Evolutionary conservation across 2,113 vertebrate species (phyloP), one percentile per base, ranked within the genome.

Genomic region (Callocephalon fimbriatum): DNA sequence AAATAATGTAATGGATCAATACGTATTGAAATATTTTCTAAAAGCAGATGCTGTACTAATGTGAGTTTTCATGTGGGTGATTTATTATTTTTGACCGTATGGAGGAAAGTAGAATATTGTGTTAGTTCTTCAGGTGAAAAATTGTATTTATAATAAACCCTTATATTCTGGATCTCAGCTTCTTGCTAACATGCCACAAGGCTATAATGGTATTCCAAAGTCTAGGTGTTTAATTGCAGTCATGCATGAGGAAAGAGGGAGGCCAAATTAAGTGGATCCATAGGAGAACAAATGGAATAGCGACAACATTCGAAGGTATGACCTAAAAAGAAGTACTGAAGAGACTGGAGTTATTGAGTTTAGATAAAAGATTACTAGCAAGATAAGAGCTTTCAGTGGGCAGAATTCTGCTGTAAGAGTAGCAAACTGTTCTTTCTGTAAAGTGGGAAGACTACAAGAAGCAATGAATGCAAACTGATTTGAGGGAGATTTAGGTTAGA

Each of bases 1-100:
- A 91, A 70, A 61, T 26, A 67, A 44, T 53, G 50, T 50, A 93
- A 79, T 86, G 58, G 63, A 94, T 90, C 90, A 76, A 90, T 95
- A 88, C 3, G 4, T 92, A 76, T 59, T 92, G 72, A 84, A 87
- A 81, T 93, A 83, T 78, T 95, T 90, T 86, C 59, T 70, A 56
- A 75, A 81, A 86, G 68, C 51, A 89, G 54, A 62, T 61, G 2
- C 5, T 68, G 4, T 73, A 19, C 27, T 90, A 77, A 74, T 27
- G 3, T 42, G 26, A 90, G 7, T 83, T 93, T 82, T 77, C 29
- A 19, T 40, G 12, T 65, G 40, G 77, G 12, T 48, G 25, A 88
- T 88, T 42, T 78, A 35, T 72, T 89, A 44, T 44, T 92, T 94
- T 92, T 92, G 61, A 61, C 20, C 0, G 0, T 61, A 25, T 29